Conservation (phyloP, 1,140 invertebrate genomes). For the Stegodyphus mimosarum region DNA sequence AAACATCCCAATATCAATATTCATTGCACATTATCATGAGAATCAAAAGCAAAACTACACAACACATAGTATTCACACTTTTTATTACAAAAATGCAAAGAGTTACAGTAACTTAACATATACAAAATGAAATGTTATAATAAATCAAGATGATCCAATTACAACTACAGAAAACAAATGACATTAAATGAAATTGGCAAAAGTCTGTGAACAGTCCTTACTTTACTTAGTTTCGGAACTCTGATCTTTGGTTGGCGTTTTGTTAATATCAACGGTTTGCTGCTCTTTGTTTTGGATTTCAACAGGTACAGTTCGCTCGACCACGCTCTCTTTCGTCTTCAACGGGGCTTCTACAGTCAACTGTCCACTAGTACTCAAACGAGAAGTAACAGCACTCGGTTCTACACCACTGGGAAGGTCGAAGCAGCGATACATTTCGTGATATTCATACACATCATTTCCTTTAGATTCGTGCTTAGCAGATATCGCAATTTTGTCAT, state of each 20-base stretch:
- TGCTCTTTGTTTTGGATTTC: background rate
- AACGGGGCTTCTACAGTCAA: conserved; percentile 41
- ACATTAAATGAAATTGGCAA: too few species aligned
- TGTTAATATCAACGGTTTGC: background rate
- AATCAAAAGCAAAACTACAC: too few species aligned
- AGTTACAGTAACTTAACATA: too few species aligned
- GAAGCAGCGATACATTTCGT: conserved; percentile 29
- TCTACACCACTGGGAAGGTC: conserved; percentile 20
- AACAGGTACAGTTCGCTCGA: conserved; percentile 15
- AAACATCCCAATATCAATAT: too few species aligned
- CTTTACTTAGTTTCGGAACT: background rate
- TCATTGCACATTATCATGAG: too few species aligned
- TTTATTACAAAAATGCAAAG: too few species aligned
- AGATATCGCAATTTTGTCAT: conserved; percentile 37
- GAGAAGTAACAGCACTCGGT: conserved; percentile 14
- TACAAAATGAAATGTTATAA: too few species aligned
- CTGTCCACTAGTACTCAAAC: conserved; percentile 15
- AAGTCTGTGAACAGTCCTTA: background rate
- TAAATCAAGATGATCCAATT: too few species aligned
- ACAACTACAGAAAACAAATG: too few species aligned
- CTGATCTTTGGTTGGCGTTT: background rate
- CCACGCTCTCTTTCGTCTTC: background rate
- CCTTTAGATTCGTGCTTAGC: conserved; percentile 44
- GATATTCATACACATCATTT: conserved; percentile 41
- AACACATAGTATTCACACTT: too few species aligned